Conservation (phyloP, 2,888 invertebrate genomes). For the Eudemis profundana region DNA sequence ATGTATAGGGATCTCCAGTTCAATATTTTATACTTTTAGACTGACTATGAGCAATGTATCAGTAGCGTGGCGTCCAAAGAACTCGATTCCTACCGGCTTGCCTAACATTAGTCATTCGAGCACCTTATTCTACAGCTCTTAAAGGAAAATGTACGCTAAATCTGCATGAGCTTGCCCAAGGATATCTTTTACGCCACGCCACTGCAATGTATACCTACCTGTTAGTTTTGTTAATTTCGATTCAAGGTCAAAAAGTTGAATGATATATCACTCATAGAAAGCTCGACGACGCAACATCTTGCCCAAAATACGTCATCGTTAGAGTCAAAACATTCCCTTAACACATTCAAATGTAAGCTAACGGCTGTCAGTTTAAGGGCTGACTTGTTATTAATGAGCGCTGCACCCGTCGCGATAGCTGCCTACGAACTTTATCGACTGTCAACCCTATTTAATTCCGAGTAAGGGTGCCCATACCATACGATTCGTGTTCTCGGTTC, state of each 20-base stretch:
- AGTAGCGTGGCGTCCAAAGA: too few species aligned
- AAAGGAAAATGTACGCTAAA: too few species aligned
- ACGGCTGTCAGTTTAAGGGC: constrained; percentile 42
- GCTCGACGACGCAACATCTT: constrained; percentile 11
- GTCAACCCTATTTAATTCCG: constrained; percentile 38
- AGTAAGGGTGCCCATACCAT: constrained; percentile 8
- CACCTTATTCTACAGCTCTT: too few species aligned
- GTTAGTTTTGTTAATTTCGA: too few species aligned
- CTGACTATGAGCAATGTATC: too few species aligned
- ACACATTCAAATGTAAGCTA: constrained; percentile 41
- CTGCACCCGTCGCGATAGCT: constrained; percentile 38
- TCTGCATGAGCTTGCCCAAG: too few species aligned
- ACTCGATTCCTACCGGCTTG: too few species aligned
- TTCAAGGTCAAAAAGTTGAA: neutral
- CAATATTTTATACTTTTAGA: too few species aligned
- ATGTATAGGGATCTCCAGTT: too few species aligned
- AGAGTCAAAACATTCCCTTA: constrained; percentile 29
- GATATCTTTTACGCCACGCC: too few species aligned
- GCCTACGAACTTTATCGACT: constrained; percentile 29
- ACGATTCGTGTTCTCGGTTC: neutral
- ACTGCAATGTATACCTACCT: too few species aligned
- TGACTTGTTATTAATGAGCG: constrained; percentile 41
- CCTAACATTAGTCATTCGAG: too few species aligned
- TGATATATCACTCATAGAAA: constrained; percentile 6
- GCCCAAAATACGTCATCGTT: constrained; percentile 11